Conservation (phyloP, 2,888 invertebrate species). For the Polymixis lichenea region DNA sequence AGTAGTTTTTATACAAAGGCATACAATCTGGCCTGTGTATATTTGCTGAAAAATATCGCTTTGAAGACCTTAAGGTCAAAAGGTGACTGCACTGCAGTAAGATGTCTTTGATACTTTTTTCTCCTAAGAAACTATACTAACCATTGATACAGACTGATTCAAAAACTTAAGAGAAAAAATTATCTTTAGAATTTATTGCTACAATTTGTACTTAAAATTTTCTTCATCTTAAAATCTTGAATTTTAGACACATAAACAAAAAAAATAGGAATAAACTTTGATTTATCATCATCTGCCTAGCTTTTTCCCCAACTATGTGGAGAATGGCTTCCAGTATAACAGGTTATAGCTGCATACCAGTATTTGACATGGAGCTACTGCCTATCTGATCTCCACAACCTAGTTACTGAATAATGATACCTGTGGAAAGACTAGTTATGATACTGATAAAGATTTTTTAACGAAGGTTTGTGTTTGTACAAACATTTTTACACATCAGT, state of each 20-base stretch:
- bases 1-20: neutral
- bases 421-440: neutral
- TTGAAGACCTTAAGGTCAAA: constrained; percentile 20
- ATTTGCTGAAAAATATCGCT: neutral
- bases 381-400: neutral
- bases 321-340: neutral
- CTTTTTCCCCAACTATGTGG: neutral
- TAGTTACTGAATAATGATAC: neutral
- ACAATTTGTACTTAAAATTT: neutral
- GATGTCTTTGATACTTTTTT: neutral
- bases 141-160: neutral
- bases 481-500: no score
- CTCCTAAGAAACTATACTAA: neutral
- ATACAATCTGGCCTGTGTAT: neutral
- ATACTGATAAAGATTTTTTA: no score
- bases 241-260: neutral
- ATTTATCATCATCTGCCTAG: neutral
- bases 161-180: neutral
- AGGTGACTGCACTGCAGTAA: constrained; percentile 38
- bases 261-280: neutral
- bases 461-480: no score
- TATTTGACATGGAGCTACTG: no score
- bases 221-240: no score
- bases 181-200: neutral
- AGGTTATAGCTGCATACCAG: neutral